These are phyloP conservation scores for Thalassoma bifasciatum DNA, from an alignment of 2,113 vertebrate species.

Conservation along the genomic window DNA sequence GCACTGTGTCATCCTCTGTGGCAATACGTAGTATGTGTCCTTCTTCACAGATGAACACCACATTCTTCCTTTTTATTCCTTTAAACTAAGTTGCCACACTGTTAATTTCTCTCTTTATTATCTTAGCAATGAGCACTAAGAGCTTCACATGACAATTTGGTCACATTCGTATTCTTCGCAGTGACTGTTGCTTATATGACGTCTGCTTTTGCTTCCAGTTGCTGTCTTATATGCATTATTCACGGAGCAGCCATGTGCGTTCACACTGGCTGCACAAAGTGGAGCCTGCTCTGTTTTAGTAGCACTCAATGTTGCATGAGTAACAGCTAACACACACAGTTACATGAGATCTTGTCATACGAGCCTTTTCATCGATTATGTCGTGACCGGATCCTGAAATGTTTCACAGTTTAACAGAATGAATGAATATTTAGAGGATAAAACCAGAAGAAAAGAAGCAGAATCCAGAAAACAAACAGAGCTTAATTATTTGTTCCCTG, in stretches of 20 bases:
- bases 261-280: slow-evolving; percentile 42
- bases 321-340: slow-evolving; percentile 31
- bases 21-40: slow-evolving; percentile 64
- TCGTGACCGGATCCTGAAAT: background rate
- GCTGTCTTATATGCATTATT: slow-evolving; percentile 50
- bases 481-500: background rate
- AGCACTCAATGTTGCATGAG: slow-evolving; percentile 50
- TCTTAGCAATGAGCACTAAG: slow-evolving; percentile 27
- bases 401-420: background rate
- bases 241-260: slow-evolving; percentile 37
- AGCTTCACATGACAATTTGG: slow-evolving; percentile 70
- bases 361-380: slow-evolving; percentile 11
- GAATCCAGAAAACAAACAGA: background rate
- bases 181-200: slow-evolving; percentile 42
- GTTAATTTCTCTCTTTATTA: slow-evolving; percentile 44
- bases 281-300: slow-evolving; percentile 45
- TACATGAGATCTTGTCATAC: slow-evolving; percentile 30
- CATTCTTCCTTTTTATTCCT: slow-evolving; percentile 53
- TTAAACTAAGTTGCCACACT: slow-evolving; percentile 26
- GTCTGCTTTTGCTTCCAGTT: slow-evolving; percentile 26
- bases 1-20: slow-evolving; percentile 57
- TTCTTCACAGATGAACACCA: slow-evolving; percentile 56
- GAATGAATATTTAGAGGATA: slow-evolving; percentile 2
- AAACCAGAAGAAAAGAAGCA: slow-evolving; percentile 1
- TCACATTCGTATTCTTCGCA: slow-evolving; percentile 54